Percentiles rank a stretch among this genome's conserved stretches.
Conservation (phyloP, 2,797 vertebrate species). For the Thalassophryne amazonica region DNA sequence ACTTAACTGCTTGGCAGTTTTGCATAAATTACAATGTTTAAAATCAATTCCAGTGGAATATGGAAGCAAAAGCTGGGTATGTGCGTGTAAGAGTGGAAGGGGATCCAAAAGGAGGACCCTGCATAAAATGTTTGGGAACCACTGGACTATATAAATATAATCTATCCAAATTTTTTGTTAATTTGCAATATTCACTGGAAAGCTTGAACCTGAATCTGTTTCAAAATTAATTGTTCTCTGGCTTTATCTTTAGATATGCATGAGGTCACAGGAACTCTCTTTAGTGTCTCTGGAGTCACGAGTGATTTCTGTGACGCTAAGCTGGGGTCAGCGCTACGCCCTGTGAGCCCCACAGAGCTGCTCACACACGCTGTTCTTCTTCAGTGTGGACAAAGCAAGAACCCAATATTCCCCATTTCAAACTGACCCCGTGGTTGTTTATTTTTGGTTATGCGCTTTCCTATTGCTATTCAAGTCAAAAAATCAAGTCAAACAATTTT, state of each 20-base stretch:
- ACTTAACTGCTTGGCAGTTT: too few relatives aligned
- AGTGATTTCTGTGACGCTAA: conserved; percentile 55
- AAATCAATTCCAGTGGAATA: too few relatives aligned
- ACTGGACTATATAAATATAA: not conserved
- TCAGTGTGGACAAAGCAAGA: not conserved
- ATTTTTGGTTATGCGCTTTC: too few relatives aligned
- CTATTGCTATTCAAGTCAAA: too few relatives aligned
- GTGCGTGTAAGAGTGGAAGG: too few relatives aligned
- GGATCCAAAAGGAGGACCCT: too few relatives aligned
- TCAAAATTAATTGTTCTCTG: conserved; percentile 8
- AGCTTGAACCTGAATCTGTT: conserved; percentile 3
- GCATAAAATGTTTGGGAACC: not conserved
- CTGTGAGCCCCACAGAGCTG: not conserved
- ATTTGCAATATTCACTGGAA: not conserved
- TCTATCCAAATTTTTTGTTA: too few relatives aligned
- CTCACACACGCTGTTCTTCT: not conserved
- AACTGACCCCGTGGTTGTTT: not conserved
- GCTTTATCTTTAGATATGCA: conserved; percentile 46
- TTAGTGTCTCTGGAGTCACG: conserved; percentile 47
- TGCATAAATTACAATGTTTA: too few relatives aligned
- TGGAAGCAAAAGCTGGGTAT: too few relatives aligned
- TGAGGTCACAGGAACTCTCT: conserved; percentile 67
- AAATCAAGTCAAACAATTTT: too few relatives aligned
- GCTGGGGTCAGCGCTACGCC: conserved; percentile 15
- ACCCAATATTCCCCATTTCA: not conserved